Base-by-base conservation (phyloP, 2,797 vertebrate species). In the Poecilia velifera region DNA sequence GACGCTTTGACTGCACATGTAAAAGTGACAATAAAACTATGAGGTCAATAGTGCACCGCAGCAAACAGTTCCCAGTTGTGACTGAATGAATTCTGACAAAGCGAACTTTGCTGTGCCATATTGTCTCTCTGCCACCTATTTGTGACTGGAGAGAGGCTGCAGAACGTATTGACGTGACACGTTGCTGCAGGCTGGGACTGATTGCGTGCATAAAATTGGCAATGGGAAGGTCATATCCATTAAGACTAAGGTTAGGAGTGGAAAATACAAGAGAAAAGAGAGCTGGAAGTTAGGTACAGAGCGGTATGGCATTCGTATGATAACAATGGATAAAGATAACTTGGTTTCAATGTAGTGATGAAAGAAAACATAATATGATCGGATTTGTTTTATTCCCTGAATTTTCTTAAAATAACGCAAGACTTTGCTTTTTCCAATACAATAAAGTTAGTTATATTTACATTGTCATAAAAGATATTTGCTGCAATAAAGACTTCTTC, bases 121-220 rank as follows among this genome's bases (percentile, higher is more conserved):
- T 80, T 80, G 75, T 90, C 14, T 91, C 83, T 84, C 74, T 6
- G 34, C 55, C 74, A 82, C 79, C 89, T 87, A 87, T 91, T 83
- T 90, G 87, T 84, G 76, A 47, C 74, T 72, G 68, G 80, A 89
- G 86, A 77, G 82, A 77, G 77, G 86, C 83, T 88, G 82, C 81
- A 76, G 91, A 80, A 84, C 77, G 79, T 88, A 90, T 93, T 86
- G 90, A 91, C 87, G 90, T 90, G 88, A 89, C 92, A 91, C 80
- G 13, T 76, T 79, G 88, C 93, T 84, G 80, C 83, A 57, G 91
- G 91, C 87, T 49, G 39, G 84, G 81, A 85, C 79, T 64, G 84
- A 88, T 85, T 85, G 87, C 86, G 87, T 84, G 86, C 83, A 82
- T 88, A 81, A 84, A 92, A 84, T 91, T 72, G 88, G 34, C 89